Percentiles rank a stretch among this genome's conserved stretches.
These are phyloP conservation scores for Myiopsitta monachus DNA, from an alignment of 2,113 vertebrate species.

Conservation along the genomic window DNA sequence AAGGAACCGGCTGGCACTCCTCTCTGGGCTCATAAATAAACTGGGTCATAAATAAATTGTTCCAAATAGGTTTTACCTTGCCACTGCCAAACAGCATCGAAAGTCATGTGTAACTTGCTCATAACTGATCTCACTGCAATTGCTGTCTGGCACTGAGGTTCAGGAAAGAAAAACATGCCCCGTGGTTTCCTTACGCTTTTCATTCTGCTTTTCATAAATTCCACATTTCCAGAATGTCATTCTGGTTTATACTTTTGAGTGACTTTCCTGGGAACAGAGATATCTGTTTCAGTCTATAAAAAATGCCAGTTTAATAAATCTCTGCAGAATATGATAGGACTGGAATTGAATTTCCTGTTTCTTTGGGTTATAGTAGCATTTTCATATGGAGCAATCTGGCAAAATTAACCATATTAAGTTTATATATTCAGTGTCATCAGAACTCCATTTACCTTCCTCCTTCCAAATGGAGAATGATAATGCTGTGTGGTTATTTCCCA, in stretches of 20 bases:
- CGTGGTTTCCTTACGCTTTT: not conserved
- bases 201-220: not conserved
- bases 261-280: not conserved
- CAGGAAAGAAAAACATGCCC: not conserved
- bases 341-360: not conserved
- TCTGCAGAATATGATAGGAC: not conserved
- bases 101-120: not conserved
- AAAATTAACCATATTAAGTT: not conserved
- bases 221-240: not conserved
- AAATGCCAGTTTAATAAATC: not conserved
- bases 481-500: not conserved
- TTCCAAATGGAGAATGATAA: not conserved
- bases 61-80: not conserved
- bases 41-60: not conserved
- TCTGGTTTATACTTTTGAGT: not conserved
- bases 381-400: not conserved
- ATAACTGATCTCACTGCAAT: not conserved
- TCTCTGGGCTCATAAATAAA: not conserved
- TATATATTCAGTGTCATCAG: not conserved
- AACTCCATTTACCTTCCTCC: not conserved
- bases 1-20: not conserved
- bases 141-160: not conserved
- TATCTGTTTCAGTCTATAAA: not conserved
- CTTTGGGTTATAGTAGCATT: not conserved
- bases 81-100: not conserved